A percentile compares a stretch with the other conserved stretches of the same genome.
phyloP scores from a whole-genome alignment of 2,888 invertebrate species.

The Apotomis betuletana region DNA sequence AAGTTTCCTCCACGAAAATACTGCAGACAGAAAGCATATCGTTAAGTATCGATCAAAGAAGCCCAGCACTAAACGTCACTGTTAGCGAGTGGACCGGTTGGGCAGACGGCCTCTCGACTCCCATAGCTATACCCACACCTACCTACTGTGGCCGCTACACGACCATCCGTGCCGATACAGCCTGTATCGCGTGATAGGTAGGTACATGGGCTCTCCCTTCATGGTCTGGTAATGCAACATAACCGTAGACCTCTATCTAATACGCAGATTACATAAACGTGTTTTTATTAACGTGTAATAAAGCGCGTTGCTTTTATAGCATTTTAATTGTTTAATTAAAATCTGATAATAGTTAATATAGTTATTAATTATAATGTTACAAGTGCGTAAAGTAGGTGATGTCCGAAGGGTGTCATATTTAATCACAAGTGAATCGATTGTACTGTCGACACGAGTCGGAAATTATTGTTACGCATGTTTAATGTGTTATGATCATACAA shows the following conservation, averaged over 20 bases:
- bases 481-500: no score
- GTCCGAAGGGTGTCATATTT: no score
- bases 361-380: no score
- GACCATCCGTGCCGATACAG: constrained; percentile 5
- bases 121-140: constrained; percentile 37
- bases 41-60: constrained; percentile 63
- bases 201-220: background rate
- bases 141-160: constrained; percentile 15
- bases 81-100: constrained; percentile 67
- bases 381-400: no score
- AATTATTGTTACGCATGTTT: no score
- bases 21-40: background rate
- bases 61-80: constrained; percentile 57
- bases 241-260: constrained; percentile 2
- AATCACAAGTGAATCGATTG: no score
- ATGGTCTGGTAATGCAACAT: constrained; percentile 14
- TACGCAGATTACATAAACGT: background rate
- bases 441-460: no score
- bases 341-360: background rate
- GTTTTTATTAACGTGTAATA: background rate
- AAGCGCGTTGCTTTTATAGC: background rate
- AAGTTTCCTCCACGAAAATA: no score
- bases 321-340: background rate
- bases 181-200: background rate
- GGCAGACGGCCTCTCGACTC: constrained; percentile 55